Evolutionary conservation across 2,113 vertebrate species (phyloP).

Genomic region (Mesocricetus auratus): DNA sequence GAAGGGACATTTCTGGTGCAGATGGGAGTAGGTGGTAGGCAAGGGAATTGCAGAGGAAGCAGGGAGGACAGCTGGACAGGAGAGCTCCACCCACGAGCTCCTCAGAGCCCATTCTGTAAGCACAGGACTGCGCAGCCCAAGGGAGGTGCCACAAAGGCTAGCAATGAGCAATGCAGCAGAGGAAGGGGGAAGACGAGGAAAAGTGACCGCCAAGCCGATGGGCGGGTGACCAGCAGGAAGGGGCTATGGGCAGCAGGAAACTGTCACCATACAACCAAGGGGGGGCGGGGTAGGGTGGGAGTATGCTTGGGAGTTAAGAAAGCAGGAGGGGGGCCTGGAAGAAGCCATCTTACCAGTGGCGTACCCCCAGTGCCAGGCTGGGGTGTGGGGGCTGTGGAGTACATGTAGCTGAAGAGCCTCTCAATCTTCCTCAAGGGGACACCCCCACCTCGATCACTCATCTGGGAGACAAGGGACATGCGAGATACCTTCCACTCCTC

Average conservation of each 20-base stretch:
- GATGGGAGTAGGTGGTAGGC: no score
- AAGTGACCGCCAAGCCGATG: background rate
- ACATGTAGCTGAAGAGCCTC: slow-evolving; percentile 97
- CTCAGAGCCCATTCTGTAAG: no score
- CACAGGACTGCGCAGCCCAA: background rate
- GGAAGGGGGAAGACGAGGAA: background rate
- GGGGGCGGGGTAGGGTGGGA: background rate
- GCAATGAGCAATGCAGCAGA: accelerated
- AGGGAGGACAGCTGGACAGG: background rate
- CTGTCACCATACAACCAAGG: background rate
- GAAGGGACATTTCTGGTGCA: background rate
- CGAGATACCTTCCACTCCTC: background rate
- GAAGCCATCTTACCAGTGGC: slow-evolving; percentile 88
- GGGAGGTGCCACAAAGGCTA: background rate
- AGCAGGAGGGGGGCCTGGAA: accelerated
- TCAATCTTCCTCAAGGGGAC: slow-evolving; percentile 95
- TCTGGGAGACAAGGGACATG: slow-evolving; percentile 81
- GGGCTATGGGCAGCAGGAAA: background rate
- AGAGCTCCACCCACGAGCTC: background rate
- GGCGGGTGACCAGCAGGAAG: background rate
- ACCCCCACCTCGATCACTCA: slow-evolving; percentile 94
- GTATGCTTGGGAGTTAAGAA: background rate
- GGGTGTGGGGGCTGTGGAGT: slow-evolving; percentile 94
- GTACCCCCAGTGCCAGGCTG: slow-evolving; percentile 89
- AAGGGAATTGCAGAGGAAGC: background rate